These are phyloP conservation scores for Pinna nobilis DNA, from an alignment of 1,140 invertebrate species.

Conservation along the genomic window DNA sequence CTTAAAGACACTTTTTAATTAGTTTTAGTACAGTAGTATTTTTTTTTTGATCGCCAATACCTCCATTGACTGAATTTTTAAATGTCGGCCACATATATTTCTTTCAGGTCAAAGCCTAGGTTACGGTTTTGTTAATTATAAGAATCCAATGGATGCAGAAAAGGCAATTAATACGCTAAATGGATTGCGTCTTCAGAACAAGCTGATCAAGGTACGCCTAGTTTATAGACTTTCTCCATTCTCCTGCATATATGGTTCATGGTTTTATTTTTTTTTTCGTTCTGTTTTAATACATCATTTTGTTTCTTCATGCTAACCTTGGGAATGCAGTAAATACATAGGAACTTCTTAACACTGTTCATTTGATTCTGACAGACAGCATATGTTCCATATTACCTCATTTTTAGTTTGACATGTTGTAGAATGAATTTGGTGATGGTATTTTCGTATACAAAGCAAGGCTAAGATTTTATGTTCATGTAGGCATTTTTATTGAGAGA, in stretches of 20 bases:
- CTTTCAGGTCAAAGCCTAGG: slow-evolving; percentile 96
- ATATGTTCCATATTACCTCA: background rate
- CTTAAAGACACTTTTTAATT: too few species aligned
- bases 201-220: slow-evolving; percentile 99
- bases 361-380: background rate
- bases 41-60: too few species aligned
- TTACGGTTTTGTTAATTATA: slow-evolving; percentile 99
- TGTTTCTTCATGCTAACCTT: slow-evolving; percentile 32
- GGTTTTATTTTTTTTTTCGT: slow-evolving; percentile 15
- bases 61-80: slow-evolving; percentile 13
- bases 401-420: too few species aligned
- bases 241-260: slow-evolving; percentile 11
- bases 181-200: slow-evolving; percentile 97
- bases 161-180: slow-evolving; percentile 98
- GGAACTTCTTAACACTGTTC: background rate
- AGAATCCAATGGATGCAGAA: slow-evolving; percentile 96
- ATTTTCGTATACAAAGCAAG: too few species aligned
- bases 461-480: too few species aligned
- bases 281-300: slow-evolving; percentile 9
- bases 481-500: too few species aligned
- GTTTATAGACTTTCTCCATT: too few species aligned
- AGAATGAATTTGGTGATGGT: too few species aligned
- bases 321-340: too few species aligned
- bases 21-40: too few species aligned
- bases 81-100: slow-evolving; percentile 17